Base-by-base conservation (phyloP, 2,797 vertebrate genomes). In the Anguilla obscura region DNA sequence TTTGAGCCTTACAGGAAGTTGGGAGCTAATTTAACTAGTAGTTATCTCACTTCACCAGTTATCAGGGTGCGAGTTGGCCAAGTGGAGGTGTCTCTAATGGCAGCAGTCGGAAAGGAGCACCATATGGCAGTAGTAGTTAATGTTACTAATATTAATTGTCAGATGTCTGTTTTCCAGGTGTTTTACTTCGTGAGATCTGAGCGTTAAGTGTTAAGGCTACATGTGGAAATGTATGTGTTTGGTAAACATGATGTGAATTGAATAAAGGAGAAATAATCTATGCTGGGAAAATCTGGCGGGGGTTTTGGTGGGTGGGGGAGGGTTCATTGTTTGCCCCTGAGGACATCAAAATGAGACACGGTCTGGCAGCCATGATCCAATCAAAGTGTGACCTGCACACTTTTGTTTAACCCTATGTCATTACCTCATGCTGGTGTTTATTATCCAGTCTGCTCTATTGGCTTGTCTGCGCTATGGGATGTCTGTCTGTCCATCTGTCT, bases 361-460 rank as follows among this genome's bases (percentile, higher is more conserved):
- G 76, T 58, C 33, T n/a, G 40, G 82, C 87, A 6, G 40, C 54
- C 66, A 50, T 69, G 84, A 85, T 88, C 87, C 87, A 71, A 74
- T 88, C 84, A 85, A 63, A 85, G 27, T 74, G 82, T 88, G 56
- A 48, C 69, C 80, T n/a, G 48, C 45, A 30, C 45, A 36, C 63
- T 84, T 74, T 45, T 71, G 86, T 87, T 54, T 63, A 82, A 58
- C 21, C 24, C 86, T 18, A 50, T 87, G 76, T 45, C 24, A 87
- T n/a, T 36, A 83, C 86, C 58, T 45, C 54, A 66, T 82, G 79
- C 58, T 80, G 36, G 14, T 45, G 58, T 80, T 74, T 66, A 3
- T 24, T 21, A 9, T 88, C 82, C 66, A 52, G 58, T 82, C 79
- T 82, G 40, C 45, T 50, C 79, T n/a, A 40, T 82, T n/a, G 79